Evolutionary conservation across 2,797 vertebrate species (phyloP).

Genomic region (Rhynchonycteris naso): DNA sequence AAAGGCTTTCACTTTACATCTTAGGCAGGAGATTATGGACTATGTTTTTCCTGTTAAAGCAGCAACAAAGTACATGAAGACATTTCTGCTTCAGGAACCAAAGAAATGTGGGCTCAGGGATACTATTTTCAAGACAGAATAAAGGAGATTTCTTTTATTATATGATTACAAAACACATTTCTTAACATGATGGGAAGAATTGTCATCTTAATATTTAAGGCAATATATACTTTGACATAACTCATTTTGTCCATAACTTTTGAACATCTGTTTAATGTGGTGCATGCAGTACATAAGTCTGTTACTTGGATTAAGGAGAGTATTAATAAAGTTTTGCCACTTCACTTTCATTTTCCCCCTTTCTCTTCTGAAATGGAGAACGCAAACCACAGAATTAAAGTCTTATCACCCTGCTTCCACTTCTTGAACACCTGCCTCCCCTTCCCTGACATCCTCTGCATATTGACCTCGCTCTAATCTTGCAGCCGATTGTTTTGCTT

Average conservation of each 20-base stretch:
- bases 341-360: not conserved
- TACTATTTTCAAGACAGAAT: not conserved
- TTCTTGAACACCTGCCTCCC: not conserved
- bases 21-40: not conserved
- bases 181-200: not conserved
- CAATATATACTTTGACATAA: not conserved
- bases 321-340: not conserved
- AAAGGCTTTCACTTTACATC: not conserved
- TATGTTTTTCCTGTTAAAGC: not conserved
- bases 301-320: not conserved
- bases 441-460: not conserved
- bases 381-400: not conserved
- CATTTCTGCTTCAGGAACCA: not conserved
- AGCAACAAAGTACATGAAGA: not conserved
- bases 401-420: not conserved
- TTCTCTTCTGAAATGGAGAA: not conserved
- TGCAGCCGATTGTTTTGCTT: not conserved
- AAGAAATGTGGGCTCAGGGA: not conserved
- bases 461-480: not conserved
- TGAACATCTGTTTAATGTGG: not conserved
- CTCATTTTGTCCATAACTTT: not conserved
- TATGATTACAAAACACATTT: not conserved
- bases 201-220: not conserved
- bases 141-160: not conserved
- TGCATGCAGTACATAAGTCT: not conserved